Conservation (phyloP, 2,113 vertebrate genomes). For the Prionailurus viverrinus region DNA sequence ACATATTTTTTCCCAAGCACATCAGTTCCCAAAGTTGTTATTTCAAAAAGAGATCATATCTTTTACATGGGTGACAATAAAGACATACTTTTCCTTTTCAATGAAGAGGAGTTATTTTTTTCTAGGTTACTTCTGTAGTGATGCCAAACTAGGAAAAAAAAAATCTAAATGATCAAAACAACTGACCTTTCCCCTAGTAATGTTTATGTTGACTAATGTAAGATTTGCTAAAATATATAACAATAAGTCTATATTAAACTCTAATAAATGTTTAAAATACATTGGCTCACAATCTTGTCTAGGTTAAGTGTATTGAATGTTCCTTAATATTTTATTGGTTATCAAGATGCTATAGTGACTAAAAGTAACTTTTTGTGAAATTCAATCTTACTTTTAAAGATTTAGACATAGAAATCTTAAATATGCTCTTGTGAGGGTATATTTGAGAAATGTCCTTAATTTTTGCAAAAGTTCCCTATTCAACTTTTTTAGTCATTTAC, state of each 20-base stretch:
- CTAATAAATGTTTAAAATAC: slow-evolving; percentile 49
- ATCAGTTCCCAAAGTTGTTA: not conserved
- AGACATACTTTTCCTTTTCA: slow-evolving; percentile 3
- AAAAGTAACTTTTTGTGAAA: slow-evolving; percentile 26
- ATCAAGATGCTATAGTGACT: not conserved
- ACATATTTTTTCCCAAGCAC: not conserved
- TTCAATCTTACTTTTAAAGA: slow-evolving; percentile 38
- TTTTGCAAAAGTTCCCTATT: not conserved
- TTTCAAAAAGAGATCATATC: not conserved
- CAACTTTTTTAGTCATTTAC: not conserved
- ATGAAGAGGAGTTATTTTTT: not conserved
- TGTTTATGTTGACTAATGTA: not conserved
- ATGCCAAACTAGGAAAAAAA: not conserved
- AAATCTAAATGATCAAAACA: not conserved
- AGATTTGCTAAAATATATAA: not conserved
- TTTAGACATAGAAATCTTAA: not conserved
- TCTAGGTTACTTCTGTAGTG: slow-evolving; percentile 37
- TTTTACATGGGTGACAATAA: not conserved
- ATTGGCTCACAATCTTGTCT: not conserved
- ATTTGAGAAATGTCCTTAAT: slow-evolving; percentile 25
- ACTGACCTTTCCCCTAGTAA: not conserved
- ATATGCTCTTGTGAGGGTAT: not conserved
- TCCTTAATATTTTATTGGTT: slow-evolving; percentile 15
- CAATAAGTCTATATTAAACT: slow-evolving; percentile 20
- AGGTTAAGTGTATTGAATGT: not conserved